Percentiles rank a stretch among this genome's conserved stretches.
Conservation (phyloP, 2,113 vertebrate species). For the Vidua macroura region DNA sequence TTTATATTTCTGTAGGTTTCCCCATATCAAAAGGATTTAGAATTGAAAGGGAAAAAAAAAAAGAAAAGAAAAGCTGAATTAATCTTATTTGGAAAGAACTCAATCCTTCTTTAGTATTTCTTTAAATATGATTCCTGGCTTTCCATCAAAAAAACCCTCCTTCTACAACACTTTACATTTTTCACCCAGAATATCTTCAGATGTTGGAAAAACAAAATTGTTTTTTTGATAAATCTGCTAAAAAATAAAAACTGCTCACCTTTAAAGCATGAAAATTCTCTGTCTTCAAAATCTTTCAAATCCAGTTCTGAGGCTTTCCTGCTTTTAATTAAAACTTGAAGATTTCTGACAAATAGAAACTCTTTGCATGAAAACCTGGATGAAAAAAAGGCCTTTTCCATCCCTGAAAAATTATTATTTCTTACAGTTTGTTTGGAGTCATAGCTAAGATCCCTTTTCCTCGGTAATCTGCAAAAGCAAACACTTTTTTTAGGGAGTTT, state of each 20-base stretch:
- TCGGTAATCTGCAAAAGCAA: neutral
- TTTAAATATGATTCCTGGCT: neutral
- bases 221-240: neutral
- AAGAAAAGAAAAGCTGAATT: neutral
- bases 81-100: neutral
- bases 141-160: neutral
- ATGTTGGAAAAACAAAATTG: neutral
- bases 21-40: neutral
- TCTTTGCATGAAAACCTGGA: neutral
- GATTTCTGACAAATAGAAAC: neutral
- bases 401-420: neutral
- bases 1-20: neutral
- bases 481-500: neutral
- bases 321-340: neutral
- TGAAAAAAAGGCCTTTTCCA: neutral
- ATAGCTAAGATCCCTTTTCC: neutral
- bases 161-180: neutral
- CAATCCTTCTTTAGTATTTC: neutral
- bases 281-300: neutral
- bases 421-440: neutral
- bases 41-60: neutral
- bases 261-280: neutral
- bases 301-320: rapidly evolving
- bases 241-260: neutral
- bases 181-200: neutral